Conservation (phyloP, 2,113 vertebrate genomes). For the Cervus canadensis region DNA sequence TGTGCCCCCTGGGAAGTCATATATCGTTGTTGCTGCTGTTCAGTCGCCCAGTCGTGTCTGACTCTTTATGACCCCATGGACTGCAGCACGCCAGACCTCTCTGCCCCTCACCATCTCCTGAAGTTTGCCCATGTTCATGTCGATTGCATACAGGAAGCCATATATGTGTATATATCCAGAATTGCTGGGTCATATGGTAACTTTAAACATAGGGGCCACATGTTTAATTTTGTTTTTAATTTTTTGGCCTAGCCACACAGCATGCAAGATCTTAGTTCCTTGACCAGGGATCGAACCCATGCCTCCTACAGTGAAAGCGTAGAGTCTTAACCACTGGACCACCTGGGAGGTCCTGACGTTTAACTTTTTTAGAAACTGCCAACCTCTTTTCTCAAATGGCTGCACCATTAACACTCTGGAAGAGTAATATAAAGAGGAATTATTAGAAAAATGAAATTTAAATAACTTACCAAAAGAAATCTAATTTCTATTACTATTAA, state of each 20-base stretch:
- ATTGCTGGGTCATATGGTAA: background rate
- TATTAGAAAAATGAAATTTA: background rate
- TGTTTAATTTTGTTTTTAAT: background rate
- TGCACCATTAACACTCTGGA: background rate
- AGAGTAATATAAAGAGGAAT: background rate
- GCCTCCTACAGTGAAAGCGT: rapidly evolving
- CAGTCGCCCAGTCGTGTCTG: rapidly evolving
- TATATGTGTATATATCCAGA: background rate
- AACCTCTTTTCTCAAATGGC: background rate
- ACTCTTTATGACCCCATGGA: background rate
- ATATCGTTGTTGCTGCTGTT: no score
- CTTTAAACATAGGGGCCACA: background rate
- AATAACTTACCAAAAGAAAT: background rate
- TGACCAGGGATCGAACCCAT: background rate
- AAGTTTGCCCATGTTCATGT: background rate
- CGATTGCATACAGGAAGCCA: background rate
- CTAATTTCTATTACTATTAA: background rate
- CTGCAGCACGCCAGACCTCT: background rate
- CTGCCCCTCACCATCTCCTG: background rate
- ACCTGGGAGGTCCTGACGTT: background rate
- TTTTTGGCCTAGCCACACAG: background rate
- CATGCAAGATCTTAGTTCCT: background rate
- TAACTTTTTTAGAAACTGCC: background rate
- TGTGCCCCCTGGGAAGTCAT: background rate
- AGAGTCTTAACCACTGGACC: background rate